Base-by-base conservation (phyloP, 1,140 invertebrate species). In the Elysia chlorotica region DNA sequence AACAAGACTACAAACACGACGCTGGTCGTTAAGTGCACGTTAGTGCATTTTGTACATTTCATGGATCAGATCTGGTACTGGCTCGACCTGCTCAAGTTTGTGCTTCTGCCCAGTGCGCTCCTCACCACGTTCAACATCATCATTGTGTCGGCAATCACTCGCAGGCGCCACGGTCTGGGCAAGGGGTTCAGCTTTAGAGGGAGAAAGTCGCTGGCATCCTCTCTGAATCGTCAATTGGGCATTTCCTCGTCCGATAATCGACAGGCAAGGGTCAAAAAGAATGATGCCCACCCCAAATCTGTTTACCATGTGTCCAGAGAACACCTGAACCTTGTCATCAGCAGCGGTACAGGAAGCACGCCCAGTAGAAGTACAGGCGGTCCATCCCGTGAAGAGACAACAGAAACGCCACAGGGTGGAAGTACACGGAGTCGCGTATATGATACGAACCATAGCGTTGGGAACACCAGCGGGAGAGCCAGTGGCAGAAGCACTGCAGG, bases 101-200 rank as follows among this genome's bases (percentile, higher is more conserved):
- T 71, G 23, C 36, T 71, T 21, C 28, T 71, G 2, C 57, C 57
- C 35, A 62, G 54, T 31, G 5, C 25, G n/a, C 59, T 71, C 57
- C 35, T 71, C 17, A 59, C 30, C 56, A 23, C 41, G 2, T 71
- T 62, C 68, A 71, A 37, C 56, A 37, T 71, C 56, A 38, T 71
- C 31, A 71, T 62, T 36, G 31, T 71, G 36, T 25, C 25, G 37
- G 2, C 38, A 25, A 37, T 71, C 36, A 68, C 57, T n/a, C 48
- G 23, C 3, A 68, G 66, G n/a, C 23, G 66, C 21, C n/a, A n/a
- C n/a, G n/a, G n/a, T n/a, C n/a, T n/a, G n/a, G n/a, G n/a, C n/a
- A n/a, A n/a, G n/a, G n/a, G n/a, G n/a, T n/a, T n/a, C n/a, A n/a
- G n/a, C n/a, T n/a, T n/a, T n/a, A n/a, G n/a, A n/a, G n/a, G n/a